Conservation (phyloP, 2,888 invertebrate species). For the Trachelus iudaicus region DNA sequence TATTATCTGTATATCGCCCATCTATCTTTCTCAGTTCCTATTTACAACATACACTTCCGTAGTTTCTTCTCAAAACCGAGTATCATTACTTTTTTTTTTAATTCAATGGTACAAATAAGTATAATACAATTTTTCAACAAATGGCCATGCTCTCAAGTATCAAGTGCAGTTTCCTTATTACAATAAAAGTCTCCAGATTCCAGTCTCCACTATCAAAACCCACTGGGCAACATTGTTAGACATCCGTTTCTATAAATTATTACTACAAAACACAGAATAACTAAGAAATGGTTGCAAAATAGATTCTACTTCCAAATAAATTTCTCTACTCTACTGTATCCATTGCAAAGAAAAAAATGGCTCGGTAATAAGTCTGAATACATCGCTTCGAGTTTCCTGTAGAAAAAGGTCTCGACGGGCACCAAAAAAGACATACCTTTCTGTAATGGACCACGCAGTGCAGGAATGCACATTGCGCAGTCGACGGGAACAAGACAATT, state of each 20-base stretch:
- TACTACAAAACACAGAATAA: background rate
- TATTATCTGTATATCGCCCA: constrained; percentile 39
- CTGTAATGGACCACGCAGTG: background rate
- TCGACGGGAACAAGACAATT: background rate
- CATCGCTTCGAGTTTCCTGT: background rate
- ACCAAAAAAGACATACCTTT: background rate
- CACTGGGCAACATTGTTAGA: background rate
- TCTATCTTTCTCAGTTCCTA: constrained; percentile 13
- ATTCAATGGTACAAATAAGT: background rate
- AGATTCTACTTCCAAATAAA: background rate
- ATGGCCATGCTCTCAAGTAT: background rate
- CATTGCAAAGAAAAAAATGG: background rate
- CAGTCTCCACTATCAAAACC: background rate
- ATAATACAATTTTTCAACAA: background rate
- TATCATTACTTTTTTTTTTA: background rate
- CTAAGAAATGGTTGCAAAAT: background rate
- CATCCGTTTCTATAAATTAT: background rate
- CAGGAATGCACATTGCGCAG: background rate
- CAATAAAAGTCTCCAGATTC: background rate
- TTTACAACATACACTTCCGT: constrained; percentile 8
- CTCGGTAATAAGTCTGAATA: background rate
- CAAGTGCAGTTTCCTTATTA: background rate
- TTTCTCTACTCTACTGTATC: background rate
- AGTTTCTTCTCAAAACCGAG: background rate
- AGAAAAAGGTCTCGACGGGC: background rate